Conservation (phyloP, 1,140 invertebrate genomes). For the Tetranychus cinnabarinus region DNA sequence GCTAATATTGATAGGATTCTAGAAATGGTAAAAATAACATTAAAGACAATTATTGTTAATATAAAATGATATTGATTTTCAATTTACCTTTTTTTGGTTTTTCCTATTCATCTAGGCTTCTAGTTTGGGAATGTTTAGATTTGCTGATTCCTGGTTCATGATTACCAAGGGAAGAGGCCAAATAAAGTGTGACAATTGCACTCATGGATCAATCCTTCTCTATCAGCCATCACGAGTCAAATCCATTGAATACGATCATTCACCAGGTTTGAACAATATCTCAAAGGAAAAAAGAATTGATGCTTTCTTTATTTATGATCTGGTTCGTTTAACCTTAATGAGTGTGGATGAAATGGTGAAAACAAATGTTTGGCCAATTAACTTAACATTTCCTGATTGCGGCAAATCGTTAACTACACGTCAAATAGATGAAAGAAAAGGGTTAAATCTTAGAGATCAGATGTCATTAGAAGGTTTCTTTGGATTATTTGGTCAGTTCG, state of each 20-base stretch:
- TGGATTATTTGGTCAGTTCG: slow-evolving; percentile 36
- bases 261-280: background rate
- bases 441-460: slow-evolving; percentile 1
- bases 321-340: slow-evolving; percentile 6
- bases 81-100: background rate
- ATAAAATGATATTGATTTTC: background rate
- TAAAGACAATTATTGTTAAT: no score
- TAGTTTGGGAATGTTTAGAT: background rate
- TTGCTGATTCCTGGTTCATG: slow-evolving; percentile 28
- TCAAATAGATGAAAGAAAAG: slow-evolving; percentile 2
- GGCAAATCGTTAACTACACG: background rate
- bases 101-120: background rate
- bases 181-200: background rate
- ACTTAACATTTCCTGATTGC: slow-evolving; percentile 8
- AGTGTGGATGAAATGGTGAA: slow-evolving; percentile 2
- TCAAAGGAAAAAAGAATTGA: slow-evolving; percentile 8
- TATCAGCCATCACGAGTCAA: slow-evolving; percentile 4
- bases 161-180: slow-evolving; percentile 24
- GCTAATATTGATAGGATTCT: background rate
- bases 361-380: background rate
- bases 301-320: slow-evolving; percentile 13
- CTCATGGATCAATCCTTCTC: background rate
- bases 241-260: slow-evolving; percentile 4
- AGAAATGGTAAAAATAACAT: background rate
- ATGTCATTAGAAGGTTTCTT: slow-evolving; percentile 2